These are phyloP conservation scores for Microchrysa polita DNA, from an alignment of 2,888 invertebrate species.

Conservation along the genomic window DNA sequence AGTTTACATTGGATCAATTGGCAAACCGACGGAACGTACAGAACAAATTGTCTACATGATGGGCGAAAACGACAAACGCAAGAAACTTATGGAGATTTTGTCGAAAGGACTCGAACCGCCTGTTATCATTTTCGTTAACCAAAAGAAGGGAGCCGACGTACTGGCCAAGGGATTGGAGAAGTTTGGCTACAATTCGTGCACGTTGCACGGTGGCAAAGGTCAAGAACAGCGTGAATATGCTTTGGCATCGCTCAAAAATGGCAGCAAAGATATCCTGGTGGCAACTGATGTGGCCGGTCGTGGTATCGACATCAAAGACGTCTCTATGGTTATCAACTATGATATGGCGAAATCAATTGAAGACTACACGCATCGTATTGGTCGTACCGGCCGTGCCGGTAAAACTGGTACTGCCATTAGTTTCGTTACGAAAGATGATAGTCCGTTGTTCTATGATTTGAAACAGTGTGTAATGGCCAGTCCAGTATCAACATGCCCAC, in stretches of 20 bases:
- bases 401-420: conserved; percentile 96
- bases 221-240: conserved; percentile 99
- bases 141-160: conserved; percentile 99
- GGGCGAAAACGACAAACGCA: conserved; percentile 94
- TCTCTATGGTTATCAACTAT: conserved; percentile 98
- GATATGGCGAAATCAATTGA: conserved; percentile 99
- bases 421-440: conserved; percentile 97
- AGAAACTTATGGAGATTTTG: conserved; percentile 94
- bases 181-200: conserved; percentile 95
- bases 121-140: conserved; percentile 99
- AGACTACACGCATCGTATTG: conserved; percentile 97
- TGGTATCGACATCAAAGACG: conserved; percentile 99
- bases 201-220: conserved; percentile 99
- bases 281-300: conserved; percentile 99
- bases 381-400: conserved; percentile 98
- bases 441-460: conserved; percentile 93
- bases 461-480: conserved; percentile 90
- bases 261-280: conserved; percentile 96
- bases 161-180: conserved; percentile 97
- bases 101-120: conserved; percentile 93
- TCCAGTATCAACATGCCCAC: conserved; percentile 94
- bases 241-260: conserved; percentile 93
- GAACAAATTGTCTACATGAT: conserved; percentile 98
- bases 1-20: conserved; percentile 95
- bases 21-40: conserved; percentile 96